Evolutionary conservation across 2,797 vertebrate species (phyloP).

Genomic region (Molossus molossus): DNA sequence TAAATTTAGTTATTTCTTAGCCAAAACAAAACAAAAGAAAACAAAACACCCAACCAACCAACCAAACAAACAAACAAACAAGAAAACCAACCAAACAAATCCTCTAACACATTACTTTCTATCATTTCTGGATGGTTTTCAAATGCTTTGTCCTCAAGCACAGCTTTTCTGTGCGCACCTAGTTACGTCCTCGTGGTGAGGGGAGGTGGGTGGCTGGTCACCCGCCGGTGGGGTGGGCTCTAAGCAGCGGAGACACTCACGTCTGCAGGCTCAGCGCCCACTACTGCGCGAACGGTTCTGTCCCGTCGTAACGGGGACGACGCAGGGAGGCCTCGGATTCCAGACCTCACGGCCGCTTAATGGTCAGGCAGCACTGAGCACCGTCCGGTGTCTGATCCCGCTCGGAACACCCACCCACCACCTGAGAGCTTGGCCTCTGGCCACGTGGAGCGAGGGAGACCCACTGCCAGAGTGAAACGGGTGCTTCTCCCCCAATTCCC

Average conservation of each 20-base stretch:
- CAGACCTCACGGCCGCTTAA: too few relatives aligned
- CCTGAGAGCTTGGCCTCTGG: conserved; percentile 59
- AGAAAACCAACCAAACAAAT: too few relatives aligned
- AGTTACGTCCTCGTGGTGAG: conserved; percentile 57
- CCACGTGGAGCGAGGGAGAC: conserved; percentile 54
- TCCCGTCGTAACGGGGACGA: too few relatives aligned
- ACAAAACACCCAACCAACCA: too few relatives aligned
- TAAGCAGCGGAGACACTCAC: too few relatives aligned
- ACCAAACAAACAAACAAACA: too few relatives aligned
- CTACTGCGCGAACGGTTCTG: not conserved
- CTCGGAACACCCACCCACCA: too few relatives aligned
- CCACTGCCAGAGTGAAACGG: conserved; percentile 80
- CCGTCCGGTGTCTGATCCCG: too few relatives aligned
- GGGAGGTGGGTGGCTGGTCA: conserved; percentile 81
- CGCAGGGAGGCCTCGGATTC: too few relatives aligned
- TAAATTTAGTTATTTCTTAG: not conserved
- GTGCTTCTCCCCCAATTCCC: conserved; percentile 77
- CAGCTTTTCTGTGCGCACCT: conserved; percentile 50
- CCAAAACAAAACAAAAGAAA: conserved; percentile 54
- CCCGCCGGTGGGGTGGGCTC: too few relatives aligned
- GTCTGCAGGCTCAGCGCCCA: conserved; percentile 72
- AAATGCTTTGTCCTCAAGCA: conserved; percentile 78
- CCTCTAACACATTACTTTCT: conserved; percentile 72
- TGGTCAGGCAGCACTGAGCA: too few relatives aligned
- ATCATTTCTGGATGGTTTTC: conserved; percentile 83